Base-by-base conservation (phyloP, 2,797 vertebrate genomes). In the Pseudochromis fuscus region DNA sequence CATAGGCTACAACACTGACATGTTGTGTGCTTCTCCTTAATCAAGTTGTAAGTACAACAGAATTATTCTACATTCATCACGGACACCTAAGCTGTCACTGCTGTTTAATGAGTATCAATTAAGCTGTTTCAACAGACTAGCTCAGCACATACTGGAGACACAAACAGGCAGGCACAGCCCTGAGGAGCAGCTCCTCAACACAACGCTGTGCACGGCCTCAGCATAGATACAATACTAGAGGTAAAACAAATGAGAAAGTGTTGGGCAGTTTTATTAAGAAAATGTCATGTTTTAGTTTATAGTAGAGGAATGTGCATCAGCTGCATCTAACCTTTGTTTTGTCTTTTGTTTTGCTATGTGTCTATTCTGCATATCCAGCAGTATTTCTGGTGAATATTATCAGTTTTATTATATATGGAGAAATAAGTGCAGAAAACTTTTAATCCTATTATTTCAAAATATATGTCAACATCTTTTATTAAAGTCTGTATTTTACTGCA, bases 51-150 rank as follows among this genome's bases (percentile, higher is more conserved):
- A 93, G 91, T 89, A 88, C 93, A 90, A 92, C 92, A 87, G 90
- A 92, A 91, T 93, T 91, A 94, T 94, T 94, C 89, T 72, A 91
- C 92, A 93, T 94, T 92, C 92, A 94, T 92, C 92, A 94, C 90
- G 85, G 93, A 94, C 94, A 94, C 93, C 92, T 91, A 88, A 89
- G 93, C 93, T 94, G 94, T 94, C 94, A 93, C 83, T 76, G 91
- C 87, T 83, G 90, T 91, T 93, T 93, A 94, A 93, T 94, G 93
- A 94, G 94, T 85, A 93, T 95, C 93, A 93, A 94, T 94, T 94
- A 94, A 93, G 93, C 90, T 89, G 93, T 93, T 94, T 92, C 93
- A 93, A 94, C 85, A 92, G 88, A 93, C 91, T 74, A 90, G 91
- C 82, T 89, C 89, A 90, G 88, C 81, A 89, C 84, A 86, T 77